These are phyloP conservation scores for Dipodomys merriami DNA, from an alignment of 2,113 vertebrate species.

Conservation along the genomic window DNA sequence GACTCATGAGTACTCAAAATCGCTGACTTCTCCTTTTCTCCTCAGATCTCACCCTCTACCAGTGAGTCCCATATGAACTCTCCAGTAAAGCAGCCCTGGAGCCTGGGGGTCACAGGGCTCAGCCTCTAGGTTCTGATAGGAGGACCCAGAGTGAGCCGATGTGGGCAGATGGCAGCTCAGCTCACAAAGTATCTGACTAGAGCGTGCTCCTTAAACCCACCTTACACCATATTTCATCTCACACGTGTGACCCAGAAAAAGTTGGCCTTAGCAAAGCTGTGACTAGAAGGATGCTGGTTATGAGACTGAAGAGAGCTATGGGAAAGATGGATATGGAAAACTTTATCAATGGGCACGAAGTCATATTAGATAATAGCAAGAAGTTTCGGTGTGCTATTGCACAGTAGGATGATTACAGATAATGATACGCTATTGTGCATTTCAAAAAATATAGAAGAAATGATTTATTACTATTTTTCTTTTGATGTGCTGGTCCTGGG, in stretches of 20 bases:
- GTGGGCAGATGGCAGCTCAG: not conserved
- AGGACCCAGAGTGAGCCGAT: not conserved
- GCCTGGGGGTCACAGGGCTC: not conserved
- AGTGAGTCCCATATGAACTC: no score
- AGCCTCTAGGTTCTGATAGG: no score
- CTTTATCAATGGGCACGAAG: not conserved
- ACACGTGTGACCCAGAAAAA: not conserved
- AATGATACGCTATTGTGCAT: no score
- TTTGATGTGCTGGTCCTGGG: no score
- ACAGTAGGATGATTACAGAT: not conserved
- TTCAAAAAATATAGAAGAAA: not conserved
- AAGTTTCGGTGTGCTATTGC: not conserved
- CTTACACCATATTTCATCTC: not conserved
- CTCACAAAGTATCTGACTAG: not conserved
- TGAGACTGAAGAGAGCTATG: no score
- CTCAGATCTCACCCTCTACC: fast-evolving
- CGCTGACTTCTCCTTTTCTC: not conserved
- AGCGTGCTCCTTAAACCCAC: not conserved
- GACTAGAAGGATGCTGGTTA: not conserved
- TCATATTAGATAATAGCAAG: not conserved
- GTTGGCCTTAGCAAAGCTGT: not conserved
- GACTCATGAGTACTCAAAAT: not conserved
- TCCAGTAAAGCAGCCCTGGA: not conserved
- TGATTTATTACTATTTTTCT: no score
- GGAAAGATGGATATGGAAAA: not conserved